These are phyloP conservation scores for Crotophaga sulcirostris DNA, from an alignment of 2,113 vertebrate genomes.

Conservation along the genomic window DNA sequence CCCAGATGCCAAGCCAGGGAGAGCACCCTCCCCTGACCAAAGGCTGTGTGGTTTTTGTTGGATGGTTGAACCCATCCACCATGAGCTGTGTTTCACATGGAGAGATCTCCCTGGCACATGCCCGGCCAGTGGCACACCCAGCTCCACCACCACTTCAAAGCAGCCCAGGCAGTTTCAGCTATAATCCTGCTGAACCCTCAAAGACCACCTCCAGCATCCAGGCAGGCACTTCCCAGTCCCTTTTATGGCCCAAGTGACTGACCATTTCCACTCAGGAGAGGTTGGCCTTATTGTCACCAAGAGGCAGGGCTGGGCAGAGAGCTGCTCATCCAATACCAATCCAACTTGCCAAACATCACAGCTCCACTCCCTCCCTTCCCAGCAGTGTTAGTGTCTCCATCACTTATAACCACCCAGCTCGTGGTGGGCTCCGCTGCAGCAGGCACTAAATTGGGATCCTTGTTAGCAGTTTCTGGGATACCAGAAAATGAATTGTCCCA, in stretches of 20 bases:
- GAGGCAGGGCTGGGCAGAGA: not conserved
- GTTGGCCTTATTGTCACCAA: not conserved
- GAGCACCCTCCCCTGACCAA: not conserved
- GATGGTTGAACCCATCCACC: not conserved
- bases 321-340: not conserved
- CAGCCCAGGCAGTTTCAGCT: fast-evolving
- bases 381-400: fast-evolving
- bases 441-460: fast-evolving
- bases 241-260: not conserved
- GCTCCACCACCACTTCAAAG: not conserved
- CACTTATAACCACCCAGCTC: not conserved
- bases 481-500: not conserved
- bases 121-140: not conserved
- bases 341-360: not conserved
- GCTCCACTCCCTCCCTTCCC: not conserved
- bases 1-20: not conserved
- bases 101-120: not conserved
- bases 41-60: fast-evolving
- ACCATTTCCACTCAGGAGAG: not conserved
- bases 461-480: not conserved
- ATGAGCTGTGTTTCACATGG: not conserved
- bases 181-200: not conserved
- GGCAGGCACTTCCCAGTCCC: not conserved
- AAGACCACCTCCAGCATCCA: not conserved
- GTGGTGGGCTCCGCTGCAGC: fast-evolving